A percentile compares a stretch with the other conserved stretches of the same genome.
Evolutionary conservation across 2,888 invertebrate species (phyloP).

Genomic region (Chalcosyrphus nemorum): DNA sequence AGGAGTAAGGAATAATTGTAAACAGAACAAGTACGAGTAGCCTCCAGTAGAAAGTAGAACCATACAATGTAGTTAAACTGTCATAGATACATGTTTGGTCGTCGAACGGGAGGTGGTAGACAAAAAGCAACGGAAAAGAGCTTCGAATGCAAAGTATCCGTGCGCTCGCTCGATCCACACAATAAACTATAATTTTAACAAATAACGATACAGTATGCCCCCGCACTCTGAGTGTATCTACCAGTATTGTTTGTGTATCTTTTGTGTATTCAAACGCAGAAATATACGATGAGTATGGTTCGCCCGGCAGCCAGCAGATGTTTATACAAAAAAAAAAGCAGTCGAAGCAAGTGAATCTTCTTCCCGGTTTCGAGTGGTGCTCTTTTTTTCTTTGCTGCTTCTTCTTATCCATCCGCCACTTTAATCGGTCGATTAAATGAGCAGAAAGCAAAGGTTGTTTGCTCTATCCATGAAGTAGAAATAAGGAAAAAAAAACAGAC

Average conservation of each 20-base stretch:
- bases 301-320: constrained; percentile 50
- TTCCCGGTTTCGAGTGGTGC: constrained; percentile 52
- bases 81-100: constrained; percentile 42
- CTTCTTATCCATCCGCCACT: constrained; percentile 35
- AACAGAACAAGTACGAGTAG: background rate
- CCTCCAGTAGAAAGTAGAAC: constrained; percentile 40
- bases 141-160: too few species aligned
- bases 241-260: background rate
- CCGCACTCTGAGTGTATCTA: background rate
- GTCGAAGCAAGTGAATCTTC: constrained; percentile 58
- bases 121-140: too few species aligned
- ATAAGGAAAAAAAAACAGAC: constrained; percentile 1
- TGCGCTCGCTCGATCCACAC: constrained; percentile 38
- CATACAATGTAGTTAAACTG: constrained; percentile 29
- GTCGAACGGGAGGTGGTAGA: background rate
- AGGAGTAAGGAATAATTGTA: background rate
- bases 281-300: constrained; percentile 35
- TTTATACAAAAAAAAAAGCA: constrained; percentile 36
- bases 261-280: background rate
- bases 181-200: constrained; percentile 64
- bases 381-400: constrained; percentile 6
- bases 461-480: constrained; percentile 6
- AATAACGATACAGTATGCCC: constrained; percentile 51
- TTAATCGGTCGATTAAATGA: constrained; percentile 68
- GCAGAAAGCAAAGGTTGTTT: constrained; percentile 65